These are phyloP conservation scores for Sceloporus undulatus DNA, from an alignment of 2,113 vertebrate genomes.

Conservation along the genomic window DNA sequence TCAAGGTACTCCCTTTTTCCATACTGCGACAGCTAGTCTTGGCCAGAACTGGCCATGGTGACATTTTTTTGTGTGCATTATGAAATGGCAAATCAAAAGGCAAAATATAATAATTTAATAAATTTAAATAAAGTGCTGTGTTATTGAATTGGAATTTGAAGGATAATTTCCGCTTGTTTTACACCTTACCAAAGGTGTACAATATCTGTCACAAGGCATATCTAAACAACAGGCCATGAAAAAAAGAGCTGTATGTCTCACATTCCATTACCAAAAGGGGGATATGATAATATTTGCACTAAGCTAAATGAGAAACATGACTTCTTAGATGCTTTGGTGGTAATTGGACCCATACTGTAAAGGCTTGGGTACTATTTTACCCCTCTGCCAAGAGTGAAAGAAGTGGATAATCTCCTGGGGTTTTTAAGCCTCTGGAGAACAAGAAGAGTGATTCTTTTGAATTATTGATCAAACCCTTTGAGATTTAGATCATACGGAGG, in stretches of 20 bases:
- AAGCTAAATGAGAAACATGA: not conserved
- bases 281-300: not conserved
- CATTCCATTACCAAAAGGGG: not conserved
- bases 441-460: not conserved
- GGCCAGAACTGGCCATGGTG: not conserved
- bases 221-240: too few species aligned
- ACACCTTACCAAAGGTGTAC: too few species aligned
- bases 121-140: not conserved
- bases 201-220: not conserved
- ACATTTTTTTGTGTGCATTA: not conserved
- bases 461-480: constrained; percentile 1
- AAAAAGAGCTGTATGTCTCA: not conserved
- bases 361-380: not conserved
- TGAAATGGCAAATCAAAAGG: not conserved
- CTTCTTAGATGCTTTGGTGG: not conserved
- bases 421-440: not conserved
- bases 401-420: not conserved
- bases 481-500: not conserved
- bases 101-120: not conserved
- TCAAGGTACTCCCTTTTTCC: not conserved
- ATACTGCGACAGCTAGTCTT: not conserved
- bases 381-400: not conserved
- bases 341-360: not conserved
- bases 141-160: not conserved
- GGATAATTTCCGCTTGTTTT: not conserved